Evolutionary conservation across 2,113 vertebrate species (phyloP), one percentile per base, ranked within the genome.

Genomic region (Oreotragus oreotragus): DNA sequence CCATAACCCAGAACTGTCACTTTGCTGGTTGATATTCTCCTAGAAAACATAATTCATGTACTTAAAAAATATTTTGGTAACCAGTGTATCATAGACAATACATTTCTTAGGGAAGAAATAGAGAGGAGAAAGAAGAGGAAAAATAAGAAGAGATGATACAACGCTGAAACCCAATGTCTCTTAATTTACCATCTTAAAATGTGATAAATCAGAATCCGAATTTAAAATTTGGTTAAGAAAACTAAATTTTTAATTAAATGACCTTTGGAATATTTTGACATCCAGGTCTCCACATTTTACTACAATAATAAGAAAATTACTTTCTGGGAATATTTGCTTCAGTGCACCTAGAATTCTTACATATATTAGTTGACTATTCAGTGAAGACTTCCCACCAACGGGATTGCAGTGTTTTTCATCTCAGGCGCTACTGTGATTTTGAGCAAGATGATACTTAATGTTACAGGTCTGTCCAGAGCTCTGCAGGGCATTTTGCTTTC

Each of bases 1-100:
- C 99, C 99, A 19, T 99, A 99, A 8, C 99, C 99, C 98, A 99
- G 97, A 83, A 99, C 93, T 0, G 99, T 99, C 93, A 99, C 99
- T 98, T 99, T 99, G 97, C 99, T 99, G 58, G 98, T 98, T 57
- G 99, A 94, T 98, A 99, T 99, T 47, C 99, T 98, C 98, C 99
- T 99, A 95, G 39, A 98, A 98, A 7, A 98, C n/a, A 98, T 98
- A 98, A 98, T 58, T 0, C 87, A 94, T n/a, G 79, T 19, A 58
- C 47, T 96, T 97, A 62, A 81, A 90, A 95, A 94, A 81, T 79
- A 88, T 89, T 76, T 90, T 89, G 81, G 43, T 95, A 58, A 96
- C 9, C 33, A 93, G 53, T 79, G 92, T 43, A 96, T 43, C 70
- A 97, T 43, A 92, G 94, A 88, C 23, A 94, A 77, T 51, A 90